Evolutionary conservation across 2,113 vertebrate genomes (phyloP).

Genomic region (Pleuronectes platessa): DNA sequence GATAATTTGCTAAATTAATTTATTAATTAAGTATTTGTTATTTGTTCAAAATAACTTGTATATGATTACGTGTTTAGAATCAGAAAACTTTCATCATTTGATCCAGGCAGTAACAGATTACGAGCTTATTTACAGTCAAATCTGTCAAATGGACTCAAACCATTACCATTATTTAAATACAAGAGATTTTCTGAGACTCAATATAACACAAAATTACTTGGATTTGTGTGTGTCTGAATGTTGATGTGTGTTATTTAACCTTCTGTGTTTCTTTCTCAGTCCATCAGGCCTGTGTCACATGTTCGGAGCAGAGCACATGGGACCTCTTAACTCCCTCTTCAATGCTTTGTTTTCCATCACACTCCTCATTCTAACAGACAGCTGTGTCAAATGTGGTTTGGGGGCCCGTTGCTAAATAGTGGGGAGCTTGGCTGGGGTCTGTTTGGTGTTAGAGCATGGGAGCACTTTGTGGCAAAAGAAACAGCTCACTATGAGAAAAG

Average conservation of each 20-base stretch:
- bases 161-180: too few species aligned
- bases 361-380: slow-evolving; percentile 48
- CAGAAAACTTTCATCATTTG: background rate
- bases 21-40: background rate
- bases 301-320: slow-evolving; percentile 23
- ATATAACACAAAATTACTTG: background rate
- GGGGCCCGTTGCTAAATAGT: slow-evolving; percentile 24
- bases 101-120: slow-evolving; percentile 3
- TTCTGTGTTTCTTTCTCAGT: slow-evolving; percentile 1
- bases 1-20: background rate
- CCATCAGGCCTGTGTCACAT: slow-evolving; percentile 23
- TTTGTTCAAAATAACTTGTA: too few species aligned
- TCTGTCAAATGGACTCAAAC: too few species aligned
- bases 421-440: background rate
- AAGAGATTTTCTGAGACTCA: background rate
- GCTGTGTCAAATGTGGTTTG: slow-evolving; percentile 53
- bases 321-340: slow-evolving; percentile 18
- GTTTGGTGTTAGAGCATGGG: slow-evolving; percentile 1
- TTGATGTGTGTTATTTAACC: background rate
- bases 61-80: too few species aligned
- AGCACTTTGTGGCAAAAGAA: slow-evolving; percentile 53
- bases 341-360: slow-evolving; percentile 47
- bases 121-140: background rate
- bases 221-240: background rate
- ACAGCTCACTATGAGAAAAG: slow-evolving; percentile 35